A percentile compares a stretch with the other conserved stretches of the same genome.
phyloP scores from a whole-genome alignment of 2,113 vertebrate genomes.

The Upupa epops region DNA sequence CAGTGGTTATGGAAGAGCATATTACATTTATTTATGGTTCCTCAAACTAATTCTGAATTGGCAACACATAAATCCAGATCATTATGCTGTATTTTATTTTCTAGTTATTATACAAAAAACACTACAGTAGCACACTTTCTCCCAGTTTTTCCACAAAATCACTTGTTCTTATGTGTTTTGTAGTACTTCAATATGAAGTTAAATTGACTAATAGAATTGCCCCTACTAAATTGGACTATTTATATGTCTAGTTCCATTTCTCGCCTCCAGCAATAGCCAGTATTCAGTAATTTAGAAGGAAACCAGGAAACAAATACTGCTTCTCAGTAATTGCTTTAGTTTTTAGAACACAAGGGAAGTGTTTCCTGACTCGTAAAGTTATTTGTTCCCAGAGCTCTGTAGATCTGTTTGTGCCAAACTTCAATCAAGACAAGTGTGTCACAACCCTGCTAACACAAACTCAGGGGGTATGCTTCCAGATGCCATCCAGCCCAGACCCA shows the following conservation, averaged over 20 bases:
- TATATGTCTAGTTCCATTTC: background rate
- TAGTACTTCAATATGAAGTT: background rate
- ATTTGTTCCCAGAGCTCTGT: background rate
- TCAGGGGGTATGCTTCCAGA: background rate
- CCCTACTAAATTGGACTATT: background rate
- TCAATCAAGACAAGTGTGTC: background rate
- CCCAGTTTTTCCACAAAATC: background rate
- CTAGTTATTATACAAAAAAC: background rate
- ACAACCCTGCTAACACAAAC: background rate
- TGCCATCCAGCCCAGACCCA: background rate
- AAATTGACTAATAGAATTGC: slow-evolving; percentile 12
- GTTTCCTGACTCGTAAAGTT: background rate
- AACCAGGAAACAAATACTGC: background rate
- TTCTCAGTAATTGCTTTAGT: background rate
- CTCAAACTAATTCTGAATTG: background rate
- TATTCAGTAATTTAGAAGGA: slow-evolving; percentile 7
- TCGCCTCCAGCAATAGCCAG: slow-evolving; percentile 6
- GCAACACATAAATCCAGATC: background rate
- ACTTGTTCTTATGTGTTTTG: background rate
- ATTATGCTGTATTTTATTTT: background rate
- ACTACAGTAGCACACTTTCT: background rate
- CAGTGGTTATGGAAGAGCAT: background rate
- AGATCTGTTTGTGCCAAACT: background rate
- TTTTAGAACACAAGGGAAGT: background rate
- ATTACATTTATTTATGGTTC: background rate